Base-by-base conservation (phyloP, 2,797 vertebrate species). In the Hozukius guyotensis region DNA sequence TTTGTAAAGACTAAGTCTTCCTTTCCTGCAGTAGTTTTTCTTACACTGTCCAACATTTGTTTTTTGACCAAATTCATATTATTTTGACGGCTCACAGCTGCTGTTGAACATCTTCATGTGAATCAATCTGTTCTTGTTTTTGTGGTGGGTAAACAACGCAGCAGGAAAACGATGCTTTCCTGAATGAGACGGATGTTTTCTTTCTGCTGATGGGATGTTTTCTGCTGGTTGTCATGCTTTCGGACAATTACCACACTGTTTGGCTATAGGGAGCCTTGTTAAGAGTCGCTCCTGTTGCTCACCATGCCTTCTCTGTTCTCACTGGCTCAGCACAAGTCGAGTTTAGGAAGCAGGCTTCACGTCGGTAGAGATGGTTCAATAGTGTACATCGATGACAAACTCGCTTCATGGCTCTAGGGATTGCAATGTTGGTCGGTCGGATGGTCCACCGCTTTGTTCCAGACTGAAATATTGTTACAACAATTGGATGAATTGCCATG, bases 201-300 rank as follows among this genome's bases (percentile, higher is more conserved):
- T n/a, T 72, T 72, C 69, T 66, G 74, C 76, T 59, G 68, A 68
- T 75, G 46, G 72, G 57, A 81, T 80, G 52, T 42, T 80, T 88
- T 83, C 52, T 75, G 59, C 57, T 60, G 13, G 76, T 42, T 87
- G 81, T 86, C 69, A 82, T 82, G 84, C 75, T 72, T 78, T 76
- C 66, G 72, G 70, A 90, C 85, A 84, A 75, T 88, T 57, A 67
- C 42, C 29, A 16, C 6, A 9, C 36, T 91, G 90, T 83, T 81
- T 56, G 29, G 29, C 69, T 81, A 38, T 9, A 67, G 65, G 49
- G 34, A 76, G 60, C 65, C 36, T 74, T 57, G 72, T 81, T 59
- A 67, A 72, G 0, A 66, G 78, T 20, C 13, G 65, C 57, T 63
- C 27, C 56, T 72, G 69, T 61, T 73, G 57, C 75, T 81, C 34